These are phyloP conservation scores for Raja brachyura DNA, from an alignment of 2,113 vertebrate species.

Conservation along the genomic window DNA sequence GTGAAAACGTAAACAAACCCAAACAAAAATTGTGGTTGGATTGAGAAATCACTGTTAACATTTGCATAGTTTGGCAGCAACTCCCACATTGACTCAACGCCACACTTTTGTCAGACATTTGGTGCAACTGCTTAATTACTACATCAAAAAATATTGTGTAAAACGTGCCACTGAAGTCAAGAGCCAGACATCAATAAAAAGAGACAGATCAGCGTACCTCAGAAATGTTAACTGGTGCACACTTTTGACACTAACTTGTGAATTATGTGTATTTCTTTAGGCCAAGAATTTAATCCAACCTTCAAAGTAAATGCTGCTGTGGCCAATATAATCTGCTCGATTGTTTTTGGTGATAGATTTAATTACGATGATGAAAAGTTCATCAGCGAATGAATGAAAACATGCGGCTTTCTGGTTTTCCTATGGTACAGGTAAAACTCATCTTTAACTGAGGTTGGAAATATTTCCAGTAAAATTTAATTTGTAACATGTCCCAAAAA, in stretches of 20 bases:
- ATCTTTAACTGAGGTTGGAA: background rate
- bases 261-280: constrained; percentile 40
- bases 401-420: constrained; percentile 46
- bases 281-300: constrained; percentile 50
- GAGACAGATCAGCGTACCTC: background rate
- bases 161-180: too few species aligned
- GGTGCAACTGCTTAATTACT: too few species aligned
- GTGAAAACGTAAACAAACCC: too few species aligned
- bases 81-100: too few species aligned
- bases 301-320: constrained; percentile 52
- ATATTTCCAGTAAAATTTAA: too few species aligned
- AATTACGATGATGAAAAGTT: constrained; percentile 54
- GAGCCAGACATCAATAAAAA: background rate
- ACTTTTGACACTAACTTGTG: background rate
- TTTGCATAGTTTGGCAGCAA: too few species aligned
- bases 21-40: too few species aligned
- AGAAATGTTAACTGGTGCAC: background rate
- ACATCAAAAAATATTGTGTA: too few species aligned
- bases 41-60: too few species aligned
- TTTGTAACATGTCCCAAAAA: too few species aligned
- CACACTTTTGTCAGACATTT: too few species aligned
- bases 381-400: constrained; percentile 50
- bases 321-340: constrained; percentile 56
- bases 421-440: constrained; percentile 50
- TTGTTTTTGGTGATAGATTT: constrained; percentile 59